A percentile compares a stretch with the other conserved stretches of the same genome.
Conservation (phyloP, 2,888 invertebrate genomes). For the Scaptomyza cyrtandrae region DNA sequence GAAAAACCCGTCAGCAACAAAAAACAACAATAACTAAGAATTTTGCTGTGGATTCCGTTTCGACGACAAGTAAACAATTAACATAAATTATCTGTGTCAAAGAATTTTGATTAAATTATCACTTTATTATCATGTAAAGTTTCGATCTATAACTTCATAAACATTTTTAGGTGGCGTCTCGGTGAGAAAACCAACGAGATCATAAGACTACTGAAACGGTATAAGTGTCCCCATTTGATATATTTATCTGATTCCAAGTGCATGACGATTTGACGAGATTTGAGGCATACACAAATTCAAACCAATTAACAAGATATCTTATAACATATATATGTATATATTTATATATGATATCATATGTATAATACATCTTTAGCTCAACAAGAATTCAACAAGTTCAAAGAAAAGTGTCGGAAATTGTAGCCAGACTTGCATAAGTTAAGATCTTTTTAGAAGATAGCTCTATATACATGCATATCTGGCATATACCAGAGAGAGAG, state of each 20-base stretch:
- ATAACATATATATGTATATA: neutral
- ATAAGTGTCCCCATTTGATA: too few relatives aligned
- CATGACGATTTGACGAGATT: constrained; percentile 34
- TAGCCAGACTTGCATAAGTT: constrained; percentile 22
- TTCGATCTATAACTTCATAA: too few relatives aligned
- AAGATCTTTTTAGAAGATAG: neutral
- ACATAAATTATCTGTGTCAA: constrained; percentile 19
- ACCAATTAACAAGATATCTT: constrained; percentile 33
- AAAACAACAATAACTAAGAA: constrained; percentile 1
- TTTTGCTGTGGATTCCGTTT: constrained; percentile 3
- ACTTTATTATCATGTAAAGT: neutral
- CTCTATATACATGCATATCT: neutral
- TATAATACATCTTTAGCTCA: constrained; percentile 30
- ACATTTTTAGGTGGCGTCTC: too few relatives aligned
- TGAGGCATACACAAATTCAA: constrained; percentile 28
- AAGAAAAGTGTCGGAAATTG: constrained; percentile 31
- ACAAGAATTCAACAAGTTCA: constrained; percentile 69
- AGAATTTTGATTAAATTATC: constrained; percentile 4
- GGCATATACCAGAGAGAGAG: too few relatives aligned
- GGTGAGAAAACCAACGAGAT: too few relatives aligned
- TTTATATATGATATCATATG: too few relatives aligned
- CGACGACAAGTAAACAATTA: constrained; percentile 12
- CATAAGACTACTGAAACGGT: too few relatives aligned
- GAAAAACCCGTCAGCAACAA: constrained; percentile 1
- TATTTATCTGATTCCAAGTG: constrained; percentile 10